These are phyloP conservation scores for Folsomia manolachei DNA, from an alignment of 2,888 invertebrate species.

Conservation along the genomic window DNA sequence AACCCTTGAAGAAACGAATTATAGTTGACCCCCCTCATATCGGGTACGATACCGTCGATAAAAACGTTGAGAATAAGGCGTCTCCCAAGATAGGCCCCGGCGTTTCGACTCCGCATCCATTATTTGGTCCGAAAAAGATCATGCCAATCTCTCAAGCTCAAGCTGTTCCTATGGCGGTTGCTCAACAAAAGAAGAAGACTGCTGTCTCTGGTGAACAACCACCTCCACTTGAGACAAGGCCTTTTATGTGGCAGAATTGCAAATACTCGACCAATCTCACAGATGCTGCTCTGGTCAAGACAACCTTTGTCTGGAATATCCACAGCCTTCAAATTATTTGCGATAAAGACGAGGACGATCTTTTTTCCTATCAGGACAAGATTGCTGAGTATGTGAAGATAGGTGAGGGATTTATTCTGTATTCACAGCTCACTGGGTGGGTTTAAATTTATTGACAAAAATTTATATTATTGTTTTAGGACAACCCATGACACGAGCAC, in stretches of 20 bases:
- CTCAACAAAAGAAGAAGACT: not conserved
- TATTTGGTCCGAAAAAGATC: not conserved
- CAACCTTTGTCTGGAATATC: not conserved
- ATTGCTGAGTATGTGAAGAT: not conserved
- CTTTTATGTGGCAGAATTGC: not conserved
- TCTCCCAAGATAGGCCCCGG: too few species aligned
- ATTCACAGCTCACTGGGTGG: too few species aligned
- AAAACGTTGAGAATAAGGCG: too few species aligned
- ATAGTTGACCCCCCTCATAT: too few species aligned
- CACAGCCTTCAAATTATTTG: not conserved
- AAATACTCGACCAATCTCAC: not conserved
- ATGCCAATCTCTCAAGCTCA: not conserved
- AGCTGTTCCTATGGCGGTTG: not conserved
- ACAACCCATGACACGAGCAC: not conserved
- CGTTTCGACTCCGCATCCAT: too few species aligned
- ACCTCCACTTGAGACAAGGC: not conserved
- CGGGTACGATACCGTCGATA: too few species aligned
- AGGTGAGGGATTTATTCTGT: too few species aligned
- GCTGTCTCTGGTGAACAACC: not conserved
- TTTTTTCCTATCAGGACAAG: not conserved
- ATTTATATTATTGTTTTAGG: not conserved
- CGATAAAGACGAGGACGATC: not conserved
- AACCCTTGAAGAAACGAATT: too few species aligned
- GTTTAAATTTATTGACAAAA: not conserved
- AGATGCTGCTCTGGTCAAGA: not conserved